Evolutionary conservation across 2,113 vertebrate species (phyloP).

Genomic region (Colossoma macropomum): DNA sequence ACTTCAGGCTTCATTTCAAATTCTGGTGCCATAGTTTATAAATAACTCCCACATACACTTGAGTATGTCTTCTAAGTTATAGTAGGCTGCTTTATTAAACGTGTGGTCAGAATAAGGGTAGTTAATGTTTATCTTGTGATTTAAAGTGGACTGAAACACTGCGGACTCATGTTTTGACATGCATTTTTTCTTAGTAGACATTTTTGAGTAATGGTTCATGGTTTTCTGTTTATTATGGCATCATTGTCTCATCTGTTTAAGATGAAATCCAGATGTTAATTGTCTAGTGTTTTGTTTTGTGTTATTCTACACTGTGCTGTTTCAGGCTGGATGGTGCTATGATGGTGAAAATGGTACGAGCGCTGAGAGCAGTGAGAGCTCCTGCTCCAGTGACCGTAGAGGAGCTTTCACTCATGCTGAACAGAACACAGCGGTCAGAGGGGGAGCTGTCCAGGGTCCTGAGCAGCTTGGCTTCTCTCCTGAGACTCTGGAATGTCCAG

Average conservation of each 20-base stretch:
- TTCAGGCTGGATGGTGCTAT: slow-evolving; percentile 51
- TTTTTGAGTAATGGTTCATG: no score
- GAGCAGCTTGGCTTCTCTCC: slow-evolving; percentile 43
- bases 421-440: background rate
- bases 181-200: no score
- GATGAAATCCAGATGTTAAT: background rate
- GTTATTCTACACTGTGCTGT: background rate
- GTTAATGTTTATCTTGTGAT: no score
- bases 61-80: no score
- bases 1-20: no score
- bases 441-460: slow-evolving; percentile 13
- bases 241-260: background rate
- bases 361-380: background rate
- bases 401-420: slow-evolving; percentile 43
- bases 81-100: no score
- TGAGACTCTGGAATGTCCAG: slow-evolving; percentile 35
- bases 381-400: slow-evolving; percentile 14
- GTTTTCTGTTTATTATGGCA: no score
- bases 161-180: no score
- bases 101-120: no score
- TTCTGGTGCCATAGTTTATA: no score
- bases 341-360: slow-evolving; percentile 28
- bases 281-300: background rate
- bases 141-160: no score
- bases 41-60: no score